phyloP scores from a whole-genome alignment of 35 echinoderm and acorn worm species.

The Strongylocentrotus purpuratus region DNA sequence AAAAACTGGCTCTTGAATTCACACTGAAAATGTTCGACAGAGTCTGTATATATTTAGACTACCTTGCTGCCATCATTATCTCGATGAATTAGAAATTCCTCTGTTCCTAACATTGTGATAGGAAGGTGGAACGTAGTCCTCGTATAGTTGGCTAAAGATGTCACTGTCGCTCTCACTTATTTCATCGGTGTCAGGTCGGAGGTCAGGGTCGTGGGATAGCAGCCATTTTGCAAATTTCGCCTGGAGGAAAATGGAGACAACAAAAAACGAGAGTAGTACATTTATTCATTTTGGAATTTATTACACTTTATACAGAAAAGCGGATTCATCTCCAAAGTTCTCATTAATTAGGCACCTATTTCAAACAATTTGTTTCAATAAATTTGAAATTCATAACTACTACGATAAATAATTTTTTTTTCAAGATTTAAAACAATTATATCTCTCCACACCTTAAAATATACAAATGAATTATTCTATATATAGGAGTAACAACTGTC shows the following conservation, averaged over 20 bases:
- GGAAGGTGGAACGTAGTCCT: slow-evolving; percentile 66
- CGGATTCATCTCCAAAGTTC: too few species aligned
- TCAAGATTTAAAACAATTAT: too few species aligned
- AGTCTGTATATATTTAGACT: neutral
- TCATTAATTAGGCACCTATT: too few species aligned
- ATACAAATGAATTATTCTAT: too few species aligned
- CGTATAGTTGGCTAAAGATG: slow-evolving; percentile 43
- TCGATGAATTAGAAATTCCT: neutral
- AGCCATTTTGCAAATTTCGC: slow-evolving; percentile 71
- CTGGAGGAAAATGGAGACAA: slow-evolving; percentile 43
- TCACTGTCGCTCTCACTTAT: slow-evolving; percentile 52
- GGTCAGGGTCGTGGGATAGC: slow-evolving; percentile 61
- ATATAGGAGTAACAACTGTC: too few species aligned
- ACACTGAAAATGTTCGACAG: neutral
- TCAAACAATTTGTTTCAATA: too few species aligned
- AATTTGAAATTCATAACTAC: too few species aligned
- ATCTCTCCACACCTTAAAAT: too few species aligned
- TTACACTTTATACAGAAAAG: too few species aligned
- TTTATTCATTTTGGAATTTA: neutral
- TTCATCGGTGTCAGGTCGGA: slow-evolving; percentile 69
- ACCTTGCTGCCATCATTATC: neutral
- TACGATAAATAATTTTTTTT: too few species aligned
- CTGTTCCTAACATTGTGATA: neutral
- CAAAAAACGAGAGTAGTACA: neutral
- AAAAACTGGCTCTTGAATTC: neutral